Conservation (phyloP, 2,888 invertebrate species). For the Endotricha flammealis region DNA sequence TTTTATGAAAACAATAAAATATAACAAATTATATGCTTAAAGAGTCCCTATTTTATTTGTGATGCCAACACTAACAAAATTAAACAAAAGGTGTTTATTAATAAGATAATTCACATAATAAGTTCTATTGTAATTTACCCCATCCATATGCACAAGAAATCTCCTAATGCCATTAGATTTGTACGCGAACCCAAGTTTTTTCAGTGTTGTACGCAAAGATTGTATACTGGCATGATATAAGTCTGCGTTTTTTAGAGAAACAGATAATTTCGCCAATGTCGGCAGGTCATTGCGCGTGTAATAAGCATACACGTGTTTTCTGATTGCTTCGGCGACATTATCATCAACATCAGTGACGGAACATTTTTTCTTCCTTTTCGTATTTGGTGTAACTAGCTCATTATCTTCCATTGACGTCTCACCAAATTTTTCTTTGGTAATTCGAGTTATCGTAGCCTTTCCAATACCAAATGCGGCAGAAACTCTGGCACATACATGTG, state of each 20-base stretch:
- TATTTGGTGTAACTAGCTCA: conserved; percentile 10
- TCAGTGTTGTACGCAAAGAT: neutral
- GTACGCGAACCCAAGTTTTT: conserved; percentile 5
- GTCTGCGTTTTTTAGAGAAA: conserved; percentile 9
- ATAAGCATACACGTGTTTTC: conserved; percentile 14
- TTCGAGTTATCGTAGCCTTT: conserved; percentile 16
- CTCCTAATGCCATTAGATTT: conserved; percentile 1
- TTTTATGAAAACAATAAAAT: too few species aligned
- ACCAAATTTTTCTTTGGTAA: conserved; percentile 18
- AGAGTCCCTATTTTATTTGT: too few species aligned
- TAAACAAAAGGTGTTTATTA: too few species aligned
- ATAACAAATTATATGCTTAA: too few species aligned
- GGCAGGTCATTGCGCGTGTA: conserved; percentile 11
- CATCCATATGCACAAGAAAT: too few species aligned
- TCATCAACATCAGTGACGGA: conserved; percentile 2
- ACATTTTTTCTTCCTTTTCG: neutral
- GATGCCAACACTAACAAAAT: too few species aligned
- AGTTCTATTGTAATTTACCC: too few species aligned
- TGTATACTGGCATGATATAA: neutral
- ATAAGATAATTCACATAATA: too few species aligned
- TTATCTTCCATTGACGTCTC: conserved; percentile 8
- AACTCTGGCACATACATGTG: conserved; percentile 17
- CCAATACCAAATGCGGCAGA: conserved; percentile 22
- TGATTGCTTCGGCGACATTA: conserved; percentile 5
- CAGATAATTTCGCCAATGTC: conserved; percentile 8